These are phyloP conservation scores for Leuciscus waleckii DNA, from an alignment of 2,797 vertebrate species.

Conservation along the genomic window DNA sequence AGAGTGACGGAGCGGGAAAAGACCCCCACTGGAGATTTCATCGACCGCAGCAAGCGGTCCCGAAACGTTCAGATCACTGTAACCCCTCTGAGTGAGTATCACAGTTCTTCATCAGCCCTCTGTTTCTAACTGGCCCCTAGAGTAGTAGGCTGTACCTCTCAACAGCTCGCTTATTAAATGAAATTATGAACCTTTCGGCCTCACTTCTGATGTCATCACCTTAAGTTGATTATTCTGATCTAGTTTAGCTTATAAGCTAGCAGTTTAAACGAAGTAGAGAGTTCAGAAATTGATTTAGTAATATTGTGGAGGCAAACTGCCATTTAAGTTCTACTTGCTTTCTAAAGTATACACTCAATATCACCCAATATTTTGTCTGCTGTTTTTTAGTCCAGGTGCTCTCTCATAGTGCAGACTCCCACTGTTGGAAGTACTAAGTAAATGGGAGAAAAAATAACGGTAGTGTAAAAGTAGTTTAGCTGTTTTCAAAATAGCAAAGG, in stretches of 20 bases:
- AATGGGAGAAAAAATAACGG: conserved; percentile 62
- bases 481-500: not conserved
- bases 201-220: conserved; percentile 18
- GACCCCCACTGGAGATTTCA: conserved; percentile 91
- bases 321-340: conserved; percentile 28
- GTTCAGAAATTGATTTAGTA: conserved; percentile 29
- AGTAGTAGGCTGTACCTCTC: conserved; percentile 61
- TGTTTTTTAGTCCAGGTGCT: not conserved
- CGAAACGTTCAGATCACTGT: conserved; percentile 95
- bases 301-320: conserved; percentile 23
- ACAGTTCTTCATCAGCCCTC: conserved; percentile 44
- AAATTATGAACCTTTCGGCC: conserved; percentile 17
- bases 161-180: conserved; percentile 61
- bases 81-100: conserved; percentile 89
- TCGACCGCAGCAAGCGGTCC: conserved; percentile 94
- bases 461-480: not conserved
- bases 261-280: conserved; percentile 28
- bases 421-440: conserved; percentile 61
- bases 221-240: conserved; percentile 43
- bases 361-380: not conserved
- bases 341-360: not conserved
- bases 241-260: conserved; percentile 25
- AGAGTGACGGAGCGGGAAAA: conserved; percentile 93
- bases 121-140: conserved; percentile 38
- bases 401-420: not conserved